These are phyloP conservation scores for Cuculus canorus DNA, from an alignment of 2,797 vertebrate species.

Conservation along the genomic window DNA sequence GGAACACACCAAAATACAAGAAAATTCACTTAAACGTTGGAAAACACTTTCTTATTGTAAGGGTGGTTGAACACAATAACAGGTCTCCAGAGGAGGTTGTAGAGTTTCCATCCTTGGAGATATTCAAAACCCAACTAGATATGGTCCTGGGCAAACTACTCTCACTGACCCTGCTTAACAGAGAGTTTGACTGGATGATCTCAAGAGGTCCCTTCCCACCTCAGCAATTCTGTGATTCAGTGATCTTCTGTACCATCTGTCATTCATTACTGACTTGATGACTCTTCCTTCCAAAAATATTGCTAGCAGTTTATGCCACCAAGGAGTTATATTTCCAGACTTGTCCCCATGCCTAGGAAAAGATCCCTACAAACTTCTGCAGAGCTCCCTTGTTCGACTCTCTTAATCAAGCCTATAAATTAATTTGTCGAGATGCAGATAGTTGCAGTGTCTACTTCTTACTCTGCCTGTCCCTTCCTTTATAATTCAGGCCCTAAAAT, in stretches of 20 bases:
- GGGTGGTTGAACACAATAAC: too few species aligned
- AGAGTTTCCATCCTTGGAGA: too few species aligned
- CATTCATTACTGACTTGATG: background rate
- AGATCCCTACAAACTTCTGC: background rate
- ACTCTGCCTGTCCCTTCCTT: background rate
- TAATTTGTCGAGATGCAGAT: background rate
- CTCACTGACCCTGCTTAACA: background rate
- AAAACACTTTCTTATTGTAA: too few species aligned
- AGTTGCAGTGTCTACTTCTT: background rate
- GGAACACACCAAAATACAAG: background rate
- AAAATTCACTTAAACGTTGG: too few species aligned
- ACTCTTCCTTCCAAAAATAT: background rate
- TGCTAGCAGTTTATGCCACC: background rate
- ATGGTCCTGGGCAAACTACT: background rate
- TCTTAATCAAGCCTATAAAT: background rate
- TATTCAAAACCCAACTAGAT: too few species aligned
- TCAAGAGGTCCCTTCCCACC: background rate
- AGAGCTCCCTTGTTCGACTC: background rate
- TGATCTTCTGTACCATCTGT: background rate
- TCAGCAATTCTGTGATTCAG: background rate
- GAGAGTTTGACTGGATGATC: background rate
- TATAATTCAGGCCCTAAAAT: background rate
- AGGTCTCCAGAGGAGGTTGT: too few species aligned
- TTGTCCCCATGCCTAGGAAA: background rate
- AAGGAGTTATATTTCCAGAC: background rate